Conservation (phyloP, 2,113 vertebrate species). For the Eulemur macaco region DNA sequence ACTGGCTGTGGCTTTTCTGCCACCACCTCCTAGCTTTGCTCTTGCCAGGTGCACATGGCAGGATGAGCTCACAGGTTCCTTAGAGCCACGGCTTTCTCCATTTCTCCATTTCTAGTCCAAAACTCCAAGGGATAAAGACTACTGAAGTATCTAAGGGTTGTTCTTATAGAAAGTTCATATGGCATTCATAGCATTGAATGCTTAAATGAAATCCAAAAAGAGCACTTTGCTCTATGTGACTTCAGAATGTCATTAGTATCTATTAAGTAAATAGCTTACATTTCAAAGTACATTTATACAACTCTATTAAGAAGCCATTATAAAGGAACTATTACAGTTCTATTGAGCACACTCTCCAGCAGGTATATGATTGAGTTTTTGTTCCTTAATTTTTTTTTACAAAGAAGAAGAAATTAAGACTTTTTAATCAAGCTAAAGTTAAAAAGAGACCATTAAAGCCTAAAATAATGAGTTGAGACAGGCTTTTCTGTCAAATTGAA, state of each 20-base stretch:
- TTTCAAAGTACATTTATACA: constrained; percentile 62
- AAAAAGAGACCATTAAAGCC: constrained; percentile 60
- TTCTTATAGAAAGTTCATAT: not conserved
- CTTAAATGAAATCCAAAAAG: constrained; percentile 19
- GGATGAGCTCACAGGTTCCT: not conserved
- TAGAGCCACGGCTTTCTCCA: not conserved
- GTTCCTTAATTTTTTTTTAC: constrained; percentile 19
- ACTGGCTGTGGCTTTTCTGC: not conserved
- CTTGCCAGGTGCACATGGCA: not conserved
- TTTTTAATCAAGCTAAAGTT: constrained; percentile 33
- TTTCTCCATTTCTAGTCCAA: not conserved
- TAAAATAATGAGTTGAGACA: constrained; percentile 49
- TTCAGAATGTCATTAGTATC: constrained; percentile 57
- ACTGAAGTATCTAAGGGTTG: not conserved
- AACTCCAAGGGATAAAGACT: not conserved
- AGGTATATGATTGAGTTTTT: constrained; percentile 25
- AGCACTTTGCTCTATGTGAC: not conserved
- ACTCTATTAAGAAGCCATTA: constrained; percentile 34
- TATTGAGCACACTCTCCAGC: not conserved
- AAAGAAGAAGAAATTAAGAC: constrained; percentile 53
- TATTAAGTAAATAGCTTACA: constrained; percentile 49
- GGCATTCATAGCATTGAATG: not conserved
- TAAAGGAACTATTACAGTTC: constrained; percentile 44
- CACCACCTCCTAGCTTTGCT: not conserved
- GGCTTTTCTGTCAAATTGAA: constrained; percentile 17